phyloP scores from a whole-genome alignment of 2,797 vertebrate species.

The Sus cebifrons region DNA sequence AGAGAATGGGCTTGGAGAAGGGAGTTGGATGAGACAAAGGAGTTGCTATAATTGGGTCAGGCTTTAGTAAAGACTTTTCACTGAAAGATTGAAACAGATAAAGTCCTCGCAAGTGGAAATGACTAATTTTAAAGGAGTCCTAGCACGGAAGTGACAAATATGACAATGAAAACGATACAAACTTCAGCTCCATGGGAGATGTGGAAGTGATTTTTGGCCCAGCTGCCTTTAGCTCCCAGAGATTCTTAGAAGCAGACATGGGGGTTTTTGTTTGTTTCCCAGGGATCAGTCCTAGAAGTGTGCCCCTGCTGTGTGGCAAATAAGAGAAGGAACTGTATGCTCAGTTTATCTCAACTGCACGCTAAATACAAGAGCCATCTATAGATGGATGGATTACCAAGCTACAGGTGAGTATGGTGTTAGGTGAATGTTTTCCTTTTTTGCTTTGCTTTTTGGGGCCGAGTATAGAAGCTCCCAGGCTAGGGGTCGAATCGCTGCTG shows the following conservation, averaged over 20 bases:
- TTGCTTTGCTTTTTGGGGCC: too few species aligned
- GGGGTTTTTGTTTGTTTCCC: not conserved
- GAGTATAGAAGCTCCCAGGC: too few species aligned
- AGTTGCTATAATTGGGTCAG: constrained; percentile 51
- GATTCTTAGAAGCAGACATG: not conserved
- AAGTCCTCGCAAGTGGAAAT: constrained; percentile 49
- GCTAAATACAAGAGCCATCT: not conserved
- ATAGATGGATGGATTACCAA: not conserved
- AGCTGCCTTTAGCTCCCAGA: constrained; percentile 13
- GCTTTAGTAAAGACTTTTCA: constrained; percentile 55
- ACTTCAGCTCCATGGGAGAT: constrained; percentile 40
- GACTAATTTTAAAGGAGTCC: constrained; percentile 47
- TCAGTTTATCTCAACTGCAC: not conserved
- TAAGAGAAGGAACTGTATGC: not conserved
- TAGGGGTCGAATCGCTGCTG: too few species aligned
- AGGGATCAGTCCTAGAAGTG: constrained; percentile 6
- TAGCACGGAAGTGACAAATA: constrained; percentile 44
- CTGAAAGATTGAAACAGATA: constrained; percentile 54
- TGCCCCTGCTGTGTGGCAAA: not conserved
- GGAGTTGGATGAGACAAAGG: not conserved
- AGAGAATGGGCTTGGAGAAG: not conserved
- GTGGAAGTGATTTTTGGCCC: constrained; percentile 50
- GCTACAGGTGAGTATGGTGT: constrained; percentile 1
- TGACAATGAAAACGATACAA: constrained; percentile 65
- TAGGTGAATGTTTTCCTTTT: constrained; percentile 70